Evolutionary conservation across 2,113 vertebrate genomes (phyloP).

Genomic region (Peromyscus leucopus): DNA sequence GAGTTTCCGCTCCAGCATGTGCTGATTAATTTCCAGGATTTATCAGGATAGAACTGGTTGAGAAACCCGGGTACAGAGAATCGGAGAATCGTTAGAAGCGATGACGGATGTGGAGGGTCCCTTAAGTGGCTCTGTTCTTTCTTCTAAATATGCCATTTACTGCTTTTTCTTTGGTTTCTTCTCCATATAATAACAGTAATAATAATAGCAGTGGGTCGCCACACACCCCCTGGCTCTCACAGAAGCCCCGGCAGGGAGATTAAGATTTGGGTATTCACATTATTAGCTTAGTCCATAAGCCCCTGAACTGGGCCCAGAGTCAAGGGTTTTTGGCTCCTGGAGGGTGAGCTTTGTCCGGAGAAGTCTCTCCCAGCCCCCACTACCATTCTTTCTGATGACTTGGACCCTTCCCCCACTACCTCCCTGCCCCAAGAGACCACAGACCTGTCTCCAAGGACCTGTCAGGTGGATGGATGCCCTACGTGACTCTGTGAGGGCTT

Average conservation of each 20-base stretch:
- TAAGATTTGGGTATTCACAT: background rate
- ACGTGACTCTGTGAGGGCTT: background rate
- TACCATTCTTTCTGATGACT: background rate
- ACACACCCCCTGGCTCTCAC: background rate
- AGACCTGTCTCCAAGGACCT: constrained; percentile 34
- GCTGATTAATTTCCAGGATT: constrained; percentile 54
- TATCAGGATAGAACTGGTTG: constrained; percentile 23
- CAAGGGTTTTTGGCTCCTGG: background rate
- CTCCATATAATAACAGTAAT: background rate
- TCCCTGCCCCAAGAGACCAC: background rate
- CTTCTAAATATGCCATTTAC: constrained; percentile 3
- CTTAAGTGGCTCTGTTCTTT: constrained; percentile 9
- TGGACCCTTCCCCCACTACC: background rate
- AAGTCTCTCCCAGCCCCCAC: background rate
- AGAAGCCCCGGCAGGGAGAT: background rate
- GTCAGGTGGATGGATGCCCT: constrained; percentile 58
- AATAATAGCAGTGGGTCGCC: background rate
- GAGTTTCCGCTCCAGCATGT: background rate
- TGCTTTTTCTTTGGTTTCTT: background rate
- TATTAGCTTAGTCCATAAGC: background rate
- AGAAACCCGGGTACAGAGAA: background rate
- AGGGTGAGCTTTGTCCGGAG: background rate
- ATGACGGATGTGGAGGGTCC: background rate
- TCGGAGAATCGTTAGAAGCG: constrained; percentile 8
- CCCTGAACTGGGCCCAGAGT: background rate